Percentiles rank a stretch among this genome's conserved stretches.
phyloP scores from a whole-genome alignment of 2,797 vertebrate species.

The Cirrhinus molitorella region DNA sequence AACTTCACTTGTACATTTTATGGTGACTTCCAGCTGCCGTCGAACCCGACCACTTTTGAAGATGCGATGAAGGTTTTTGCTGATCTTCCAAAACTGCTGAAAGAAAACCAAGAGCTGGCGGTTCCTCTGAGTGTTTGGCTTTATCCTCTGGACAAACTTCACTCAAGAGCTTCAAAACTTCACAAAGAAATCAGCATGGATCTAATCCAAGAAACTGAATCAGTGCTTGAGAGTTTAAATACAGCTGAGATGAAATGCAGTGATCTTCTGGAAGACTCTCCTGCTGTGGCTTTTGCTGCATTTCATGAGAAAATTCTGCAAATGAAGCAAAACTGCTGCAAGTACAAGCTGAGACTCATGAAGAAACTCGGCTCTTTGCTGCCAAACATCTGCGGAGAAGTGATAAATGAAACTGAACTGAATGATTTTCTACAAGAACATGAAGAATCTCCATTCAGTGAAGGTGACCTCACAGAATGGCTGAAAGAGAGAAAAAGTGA shows the following conservation, averaged over 20 bases:
- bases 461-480: conserved; percentile 63
- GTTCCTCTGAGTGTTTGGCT: too few relatives aligned
- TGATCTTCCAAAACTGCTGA: not conserved
- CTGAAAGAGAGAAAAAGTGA: conserved; percentile 62
- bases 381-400: conserved; percentile 54
- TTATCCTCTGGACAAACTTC: too few relatives aligned
- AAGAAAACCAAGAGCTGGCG: too few relatives aligned
- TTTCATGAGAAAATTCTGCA: too few relatives aligned
- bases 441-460: too few relatives aligned
- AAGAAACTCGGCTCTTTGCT: conserved; percentile 21
- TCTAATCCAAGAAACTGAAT: too few relatives aligned
- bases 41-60: conserved; percentile 31
- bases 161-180: too few relatives aligned
- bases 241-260: too few relatives aligned
- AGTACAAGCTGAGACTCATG: not conserved
- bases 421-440: conserved; percentile 47
- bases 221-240: too few relatives aligned
- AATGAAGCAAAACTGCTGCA: not conserved
- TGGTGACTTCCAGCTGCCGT: conserved; percentile 25
- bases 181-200: too few relatives aligned
- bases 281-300: too few relatives aligned
- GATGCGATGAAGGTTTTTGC: conserved; percentile 32
- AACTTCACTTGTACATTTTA: conserved; percentile 40
- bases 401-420: conserved; percentile 57
- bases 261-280: too few relatives aligned